phyloP scores from a whole-genome alignment of 2,888 invertebrate species.

The Drosophila pegasa region DNA sequence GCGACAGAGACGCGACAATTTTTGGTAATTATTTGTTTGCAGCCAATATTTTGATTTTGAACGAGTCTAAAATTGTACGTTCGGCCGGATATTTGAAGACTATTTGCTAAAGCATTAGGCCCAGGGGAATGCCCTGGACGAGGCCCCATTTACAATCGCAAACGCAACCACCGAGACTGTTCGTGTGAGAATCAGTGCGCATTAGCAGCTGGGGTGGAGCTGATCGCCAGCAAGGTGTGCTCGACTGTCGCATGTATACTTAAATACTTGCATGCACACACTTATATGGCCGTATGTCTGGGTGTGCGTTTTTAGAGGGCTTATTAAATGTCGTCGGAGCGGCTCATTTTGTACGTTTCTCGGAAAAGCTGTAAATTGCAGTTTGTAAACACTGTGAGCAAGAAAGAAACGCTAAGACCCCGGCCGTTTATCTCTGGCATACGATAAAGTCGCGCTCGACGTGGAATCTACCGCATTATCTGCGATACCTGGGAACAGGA shows the following conservation, averaged over 20 bases:
- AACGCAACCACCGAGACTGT: slow-evolving; percentile 18
- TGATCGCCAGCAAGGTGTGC: slow-evolving; percentile 51
- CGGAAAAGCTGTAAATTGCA: slow-evolving; percentile 76
- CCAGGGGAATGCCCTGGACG: slow-evolving; percentile 47
- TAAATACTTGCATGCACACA: slow-evolving; percentile 11
- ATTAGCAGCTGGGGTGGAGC: slow-evolving; percentile 40
- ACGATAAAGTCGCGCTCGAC: slow-evolving; percentile 65
- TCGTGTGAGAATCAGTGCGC: slow-evolving; percentile 50
- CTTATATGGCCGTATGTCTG: slow-evolving; percentile 1
- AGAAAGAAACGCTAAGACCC: slow-evolving; percentile 68
- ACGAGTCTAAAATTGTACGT: slow-evolving; percentile 54
- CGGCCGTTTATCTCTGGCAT: slow-evolving; percentile 62
- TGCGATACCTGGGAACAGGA: slow-evolving; percentile 72
- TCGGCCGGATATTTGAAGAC: slow-evolving; percentile 71
- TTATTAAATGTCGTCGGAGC: slow-evolving; percentile 58
- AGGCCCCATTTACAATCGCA: slow-evolving; percentile 13
- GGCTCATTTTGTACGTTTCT: slow-evolving; percentile 65
- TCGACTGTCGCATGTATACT: slow-evolving; percentile 20
- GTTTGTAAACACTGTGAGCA: slow-evolving; percentile 63
- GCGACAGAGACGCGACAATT: slow-evolving; percentile 37
- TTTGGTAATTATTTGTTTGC: slow-evolving; percentile 69
- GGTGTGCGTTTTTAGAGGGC: slow-evolving; percentile 46
- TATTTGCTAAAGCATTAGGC: slow-evolving; percentile 77
- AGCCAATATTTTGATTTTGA: slow-evolving; percentile 69
- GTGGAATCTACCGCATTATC: slow-evolving; percentile 66